Conservation (phyloP, 2,888 invertebrate genomes). For the Apotomis turbidana region DNA sequence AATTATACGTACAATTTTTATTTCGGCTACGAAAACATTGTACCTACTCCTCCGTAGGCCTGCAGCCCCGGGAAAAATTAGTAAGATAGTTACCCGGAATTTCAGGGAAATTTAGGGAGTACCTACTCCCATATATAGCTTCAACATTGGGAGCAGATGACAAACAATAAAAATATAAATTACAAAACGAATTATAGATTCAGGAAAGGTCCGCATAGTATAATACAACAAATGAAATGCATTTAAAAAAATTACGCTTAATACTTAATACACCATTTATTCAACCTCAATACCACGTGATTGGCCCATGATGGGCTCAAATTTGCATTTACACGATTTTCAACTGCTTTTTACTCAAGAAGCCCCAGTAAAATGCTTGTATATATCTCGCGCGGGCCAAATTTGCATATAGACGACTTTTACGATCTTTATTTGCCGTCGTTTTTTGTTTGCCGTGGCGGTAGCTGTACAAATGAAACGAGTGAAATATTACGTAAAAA, state of each 20-base stretch:
- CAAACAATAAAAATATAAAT: too few species aligned
- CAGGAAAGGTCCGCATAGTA: too few species aligned
- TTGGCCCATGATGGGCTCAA: conserved; percentile 9
- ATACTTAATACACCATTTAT: neutral
- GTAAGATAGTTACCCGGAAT: too few species aligned
- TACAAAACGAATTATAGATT: too few species aligned
- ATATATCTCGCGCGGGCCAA: neutral
- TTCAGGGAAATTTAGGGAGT: too few species aligned
- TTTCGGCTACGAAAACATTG: too few species aligned
- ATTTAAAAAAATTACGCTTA: neutral
- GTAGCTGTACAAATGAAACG: neutral
- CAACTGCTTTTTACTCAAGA: conserved; percentile 16
- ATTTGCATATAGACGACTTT: conserved; percentile 35
- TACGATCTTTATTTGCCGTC: neutral
- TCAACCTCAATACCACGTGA: conserved; percentile 11
- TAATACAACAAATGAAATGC: neutral
- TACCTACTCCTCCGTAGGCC: too few species aligned
- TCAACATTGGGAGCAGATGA: too few species aligned
- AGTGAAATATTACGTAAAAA: too few species aligned
- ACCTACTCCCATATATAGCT: too few species aligned
- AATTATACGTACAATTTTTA: too few species aligned
- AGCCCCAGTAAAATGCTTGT: conserved; percentile 12
- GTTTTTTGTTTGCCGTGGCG: conserved; percentile 1
- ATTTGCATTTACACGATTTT: conserved; percentile 31
- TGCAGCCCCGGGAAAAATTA: too few species aligned